Percentiles rank a stretch among this genome's conserved stretches.
These are phyloP conservation scores for Galeruca laticollis DNA, from an alignment of 2,888 invertebrate species.

Conservation along the genomic window DNA sequence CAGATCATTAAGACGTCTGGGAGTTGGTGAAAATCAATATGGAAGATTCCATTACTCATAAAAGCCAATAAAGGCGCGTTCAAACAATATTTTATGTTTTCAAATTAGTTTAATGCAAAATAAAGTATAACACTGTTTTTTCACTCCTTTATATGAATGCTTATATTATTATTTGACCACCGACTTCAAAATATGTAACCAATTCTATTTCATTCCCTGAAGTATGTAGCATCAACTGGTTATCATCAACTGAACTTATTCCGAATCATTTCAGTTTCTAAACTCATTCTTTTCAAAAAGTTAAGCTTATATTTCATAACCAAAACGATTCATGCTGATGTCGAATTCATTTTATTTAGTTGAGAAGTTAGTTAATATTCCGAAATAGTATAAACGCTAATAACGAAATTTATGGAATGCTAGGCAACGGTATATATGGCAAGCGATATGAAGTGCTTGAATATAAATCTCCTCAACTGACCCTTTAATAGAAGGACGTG, in stretches of 20 bases:
- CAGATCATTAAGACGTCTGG: too few relatives aligned
- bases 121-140: too few relatives aligned
- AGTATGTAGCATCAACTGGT: neutral
- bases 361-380: constrained; percentile 32
- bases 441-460: constrained; percentile 34
- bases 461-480: constrained; percentile 38
- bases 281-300: constrained; percentile 1
- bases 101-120: too few relatives aligned
- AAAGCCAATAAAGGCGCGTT: too few relatives aligned
- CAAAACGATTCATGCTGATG: constrained; percentile 14
- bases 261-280: neutral
- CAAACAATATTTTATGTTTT: too few relatives aligned
- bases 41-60: too few relatives aligned
- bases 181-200: neutral
- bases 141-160: neutral
- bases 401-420: constrained; percentile 32
- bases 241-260: neutral
- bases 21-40: too few relatives aligned
- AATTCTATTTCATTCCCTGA: neutral
- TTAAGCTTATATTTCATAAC: neutral
- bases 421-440: constrained; percentile 30
- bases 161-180: neutral
- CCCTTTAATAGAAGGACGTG: constrained; percentile 37
- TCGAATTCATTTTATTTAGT: constrained; percentile 31
- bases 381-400: constrained; percentile 27